Evolutionary conservation across 2,888 invertebrate genomes (phyloP).

Genomic region (Hirtodrosophila alboralis): DNA sequence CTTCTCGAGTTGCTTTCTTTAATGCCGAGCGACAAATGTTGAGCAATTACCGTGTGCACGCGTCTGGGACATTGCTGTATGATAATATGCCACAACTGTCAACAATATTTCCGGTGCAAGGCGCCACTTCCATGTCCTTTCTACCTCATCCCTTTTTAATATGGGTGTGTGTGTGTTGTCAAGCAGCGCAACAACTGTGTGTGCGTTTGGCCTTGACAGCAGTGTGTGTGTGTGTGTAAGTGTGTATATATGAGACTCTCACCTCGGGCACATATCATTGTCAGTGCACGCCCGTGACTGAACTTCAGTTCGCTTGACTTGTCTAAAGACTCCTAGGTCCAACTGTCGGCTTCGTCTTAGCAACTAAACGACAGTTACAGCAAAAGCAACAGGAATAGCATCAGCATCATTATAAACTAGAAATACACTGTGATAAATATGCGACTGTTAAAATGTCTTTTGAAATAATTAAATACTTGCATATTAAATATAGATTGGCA

Average conservation of each 20-base stretch:
- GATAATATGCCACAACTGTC: conserved; percentile 80
- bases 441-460: too few relatives aligned
- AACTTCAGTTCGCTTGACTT: conserved; percentile 75
- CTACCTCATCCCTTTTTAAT: not conserved
- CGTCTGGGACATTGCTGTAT: conserved; percentile 53
- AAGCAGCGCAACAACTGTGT: conserved; percentile 40
- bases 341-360: conserved; percentile 74
- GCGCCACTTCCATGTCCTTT: conserved; percentile 5
- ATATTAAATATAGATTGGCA: too few relatives aligned
- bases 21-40: conserved; percentile 52
- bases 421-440: conserved; percentile 49
- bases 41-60: conserved; percentile 51
- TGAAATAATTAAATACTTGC: too few relatives aligned
- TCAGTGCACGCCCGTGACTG: conserved; percentile 67
- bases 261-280: conserved; percentile 69
- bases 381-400: conserved; percentile 22
- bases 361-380: conserved; percentile 69
- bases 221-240: conserved; percentile 6
- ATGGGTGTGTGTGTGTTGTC: conserved; percentile 14
- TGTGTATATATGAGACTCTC: conserved; percentile 27
- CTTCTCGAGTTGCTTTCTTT: conserved; percentile 18
- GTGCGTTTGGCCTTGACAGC: conserved; percentile 50
- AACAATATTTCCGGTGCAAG: conserved; percentile 75
- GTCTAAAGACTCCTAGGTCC: conserved; percentile 74
- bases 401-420: conserved; percentile 72